These are phyloP conservation scores for Callorhinus ursinus DNA, from an alignment of 2,113 vertebrate genomes.

Conservation along the genomic window DNA sequence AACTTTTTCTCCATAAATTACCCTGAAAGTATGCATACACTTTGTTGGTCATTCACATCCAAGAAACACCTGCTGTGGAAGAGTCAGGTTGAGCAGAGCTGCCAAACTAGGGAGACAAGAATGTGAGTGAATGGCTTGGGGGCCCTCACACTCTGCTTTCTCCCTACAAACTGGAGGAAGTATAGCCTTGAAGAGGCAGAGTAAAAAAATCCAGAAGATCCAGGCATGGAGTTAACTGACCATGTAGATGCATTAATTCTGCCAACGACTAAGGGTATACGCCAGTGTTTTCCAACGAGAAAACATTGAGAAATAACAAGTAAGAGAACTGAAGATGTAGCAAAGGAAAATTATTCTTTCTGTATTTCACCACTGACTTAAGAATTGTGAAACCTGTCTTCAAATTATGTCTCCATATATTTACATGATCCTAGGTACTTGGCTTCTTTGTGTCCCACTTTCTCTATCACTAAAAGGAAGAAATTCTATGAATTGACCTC, in stretches of 20 bases:
- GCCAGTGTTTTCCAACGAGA: background rate
- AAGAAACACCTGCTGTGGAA: background rate
- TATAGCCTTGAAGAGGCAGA: background rate
- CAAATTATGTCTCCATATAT: background rate
- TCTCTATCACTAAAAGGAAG: background rate
- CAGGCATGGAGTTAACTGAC: background rate
- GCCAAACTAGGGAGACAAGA: background rate
- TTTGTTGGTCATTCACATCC: background rate
- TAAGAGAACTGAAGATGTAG: background rate
- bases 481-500: background rate
- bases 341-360: background rate
- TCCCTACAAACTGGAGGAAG: background rate
- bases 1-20: background rate
- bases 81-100: background rate
- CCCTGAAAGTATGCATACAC: background rate
- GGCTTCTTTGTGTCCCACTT: background rate
- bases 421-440: background rate
- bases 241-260: background rate
- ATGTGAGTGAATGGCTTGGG: too few species aligned
- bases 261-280: background rate
- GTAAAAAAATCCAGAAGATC: background rate
- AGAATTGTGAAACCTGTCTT: background rate
- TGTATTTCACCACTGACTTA: background rate
- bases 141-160: fast-evolving
- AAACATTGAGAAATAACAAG: background rate